Base-by-base conservation (phyloP, 2,888 invertebrate species). In the Siphonodentalium dalli region DNA sequence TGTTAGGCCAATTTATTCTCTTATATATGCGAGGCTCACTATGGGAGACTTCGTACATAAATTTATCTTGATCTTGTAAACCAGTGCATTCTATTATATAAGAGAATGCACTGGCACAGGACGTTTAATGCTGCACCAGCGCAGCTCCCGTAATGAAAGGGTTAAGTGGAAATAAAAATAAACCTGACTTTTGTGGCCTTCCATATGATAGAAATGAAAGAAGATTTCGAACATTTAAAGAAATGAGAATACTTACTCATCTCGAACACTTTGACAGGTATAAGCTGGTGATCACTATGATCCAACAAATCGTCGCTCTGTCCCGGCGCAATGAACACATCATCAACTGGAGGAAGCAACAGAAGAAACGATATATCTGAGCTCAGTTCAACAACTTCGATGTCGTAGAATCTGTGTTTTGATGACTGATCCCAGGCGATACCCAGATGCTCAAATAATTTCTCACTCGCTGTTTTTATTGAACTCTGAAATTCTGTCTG, bases 381-480 rank as follows among this genome's bases (percentile, higher is more conserved):
- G 71, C 91, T 92, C 26, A 97, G 86, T 82, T 98, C 96, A 61
- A 98, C 88, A 33, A 98, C 91, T 84, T 98, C 97, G 6, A 90
- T 86, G 77, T 95, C 93, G 82, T 94, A 98, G 50, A 98, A 84
- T 70, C 96, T 72, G 57, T 82, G 81, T 15, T 68, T 71, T 15
- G 66, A 57, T 9, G 69, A 71, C 27, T 75, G 63, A 39, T 74
- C 74, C 28, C 72, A 68, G n/a, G 68, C 59, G 37, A 82, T 66
- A 56, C 79, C 81, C 29, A 83, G 65, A 44, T 73, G 68, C 23
- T 66, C 60, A 31, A 82, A 73, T 7, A 83, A 71, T 48, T 75
- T 71, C 40, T 70, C 68, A 20, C 75, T 66, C 13, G 81, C 77
- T 45, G 68, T 58, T 18, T 68, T 61, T n/a, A 83, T 54, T 38